A percentile compares a stretch with the other conserved stretches of the same genome.
Evolutionary conservation across 2,797 vertebrate species (phyloP).

Genomic region (Erithacus rubecula): DNA sequence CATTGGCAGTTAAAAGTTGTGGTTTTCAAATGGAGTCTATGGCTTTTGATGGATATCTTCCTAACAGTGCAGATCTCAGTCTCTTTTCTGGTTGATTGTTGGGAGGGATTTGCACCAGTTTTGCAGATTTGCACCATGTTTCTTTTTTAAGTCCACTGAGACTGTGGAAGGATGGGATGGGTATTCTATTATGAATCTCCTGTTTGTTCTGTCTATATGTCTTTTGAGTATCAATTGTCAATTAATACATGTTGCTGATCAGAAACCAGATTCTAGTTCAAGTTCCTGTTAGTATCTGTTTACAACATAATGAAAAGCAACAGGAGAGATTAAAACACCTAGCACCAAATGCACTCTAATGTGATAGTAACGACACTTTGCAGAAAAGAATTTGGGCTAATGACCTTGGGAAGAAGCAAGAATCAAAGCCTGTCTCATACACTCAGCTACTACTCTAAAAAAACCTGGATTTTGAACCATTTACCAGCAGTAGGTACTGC

Average conservation of each 20-base stretch:
- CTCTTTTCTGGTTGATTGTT: background rate
- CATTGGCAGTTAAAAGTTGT: background rate
- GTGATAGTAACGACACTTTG: background rate
- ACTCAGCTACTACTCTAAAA: background rate
- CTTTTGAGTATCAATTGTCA: background rate
- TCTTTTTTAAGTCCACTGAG: background rate
- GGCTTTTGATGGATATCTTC: background rate
- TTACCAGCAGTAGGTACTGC: background rate
- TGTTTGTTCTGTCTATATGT: background rate
- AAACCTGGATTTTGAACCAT: background rate
- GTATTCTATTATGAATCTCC: background rate
- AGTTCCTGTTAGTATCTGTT: background rate
- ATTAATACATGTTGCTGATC: background rate
- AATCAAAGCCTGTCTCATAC: background rate
- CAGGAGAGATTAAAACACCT: background rate
- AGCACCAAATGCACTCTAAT: background rate
- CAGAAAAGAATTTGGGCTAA: background rate
- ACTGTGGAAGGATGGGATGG: background rate
- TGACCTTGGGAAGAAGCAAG: background rate
- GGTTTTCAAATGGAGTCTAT: background rate
- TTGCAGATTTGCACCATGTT: background rate
- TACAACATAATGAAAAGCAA: background rate
- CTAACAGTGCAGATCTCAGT: background rate
- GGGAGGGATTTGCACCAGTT: background rate
- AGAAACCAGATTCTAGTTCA: background rate